Evolutionary conservation across 2,888 invertebrate genomes (phyloP), one percentile per base, ranked within the genome.

Genomic region (Lithophane socia): DNA sequence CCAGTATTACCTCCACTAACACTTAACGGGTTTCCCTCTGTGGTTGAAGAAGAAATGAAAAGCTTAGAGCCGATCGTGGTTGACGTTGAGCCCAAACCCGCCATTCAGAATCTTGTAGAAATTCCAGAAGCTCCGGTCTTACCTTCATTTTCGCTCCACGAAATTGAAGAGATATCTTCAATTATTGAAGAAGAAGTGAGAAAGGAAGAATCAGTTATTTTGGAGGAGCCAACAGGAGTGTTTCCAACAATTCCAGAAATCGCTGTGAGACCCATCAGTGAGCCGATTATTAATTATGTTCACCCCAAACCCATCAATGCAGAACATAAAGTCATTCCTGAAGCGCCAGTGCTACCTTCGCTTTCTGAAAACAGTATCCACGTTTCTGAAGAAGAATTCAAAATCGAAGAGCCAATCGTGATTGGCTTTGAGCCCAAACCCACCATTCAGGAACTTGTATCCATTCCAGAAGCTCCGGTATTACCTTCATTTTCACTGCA

Each of bases 401-500:
- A 49, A 24, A 24, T 3, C 2, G 56, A 64, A 49, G 64, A 73
- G 7, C 49, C 64, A 1, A 37, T 63, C 1, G 5, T 7, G 16
- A 9, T 5, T 10, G n/a, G 54, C 1, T 2, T 64, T n/a, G 42
- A 42, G 8, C 3, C 21, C 0, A 66, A 74, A 44, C 56, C 42
- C 42, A 2, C 16, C 1, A 47, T 16, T 63, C 3, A 37, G 44
- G 58, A 63, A 37, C 2, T 63, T n/a, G 4, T 3, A 47, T 8
- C 10, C 0, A 72, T 80, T 24, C 80, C 75, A 42, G 71, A 73
- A 61, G 72, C 76, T 4, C 80, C 80, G 0, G n/a, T 58, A 18
- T 49, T 81, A n/a, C 60, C 74, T 8, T 44, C 71, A n/a, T 37
- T 61, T n/a, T 37, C 73, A 71, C 4, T 74, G n/a, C 2, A 66